phyloP scores from a whole-genome alignment of 2,888 invertebrate genomes.

The Horisme vitalbata region DNA sequence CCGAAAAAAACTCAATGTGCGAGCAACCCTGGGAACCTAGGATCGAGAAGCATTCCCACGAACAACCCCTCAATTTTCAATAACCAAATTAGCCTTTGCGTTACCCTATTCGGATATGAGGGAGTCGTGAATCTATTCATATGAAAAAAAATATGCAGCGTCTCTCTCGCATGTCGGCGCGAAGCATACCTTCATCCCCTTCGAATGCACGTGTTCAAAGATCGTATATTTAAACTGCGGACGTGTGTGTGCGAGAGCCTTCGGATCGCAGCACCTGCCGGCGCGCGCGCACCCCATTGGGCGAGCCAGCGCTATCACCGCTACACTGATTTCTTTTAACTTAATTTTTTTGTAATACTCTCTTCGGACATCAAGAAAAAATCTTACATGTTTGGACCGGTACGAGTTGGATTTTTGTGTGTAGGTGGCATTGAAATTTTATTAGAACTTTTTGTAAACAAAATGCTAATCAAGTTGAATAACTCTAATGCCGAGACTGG shows the following conservation, averaged over 20 bases:
- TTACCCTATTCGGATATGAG: slow-evolving; percentile 83
- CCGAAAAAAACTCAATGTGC: slow-evolving; percentile 81
- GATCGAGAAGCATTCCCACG: slow-evolving; percentile 86
- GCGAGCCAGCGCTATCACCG: slow-evolving; percentile 71
- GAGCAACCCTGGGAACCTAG: slow-evolving; percentile 86
- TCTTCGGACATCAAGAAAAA: slow-evolving; percentile 78
- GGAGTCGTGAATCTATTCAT: slow-evolving; percentile 82
- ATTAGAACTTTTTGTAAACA: slow-evolving; percentile 70
- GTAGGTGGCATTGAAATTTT: slow-evolving; percentile 77
- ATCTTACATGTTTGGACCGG: slow-evolving; percentile 78
- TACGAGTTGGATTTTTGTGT: slow-evolving; percentile 72
- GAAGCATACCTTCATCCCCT: slow-evolving; percentile 69
- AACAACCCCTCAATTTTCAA: slow-evolving; percentile 84
- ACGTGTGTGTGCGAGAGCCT: slow-evolving; percentile 69
- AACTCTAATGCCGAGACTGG: slow-evolving; percentile 48
- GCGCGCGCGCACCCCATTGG: slow-evolving; percentile 77
- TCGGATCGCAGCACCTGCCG: slow-evolving; percentile 74
- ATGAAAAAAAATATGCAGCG: slow-evolving; percentile 71
- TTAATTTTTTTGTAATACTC: slow-evolving; percentile 74
- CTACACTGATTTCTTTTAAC: slow-evolving; percentile 82
- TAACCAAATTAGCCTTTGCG: slow-evolving; percentile 84
- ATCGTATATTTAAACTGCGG: slow-evolving; percentile 69
- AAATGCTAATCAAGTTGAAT: slow-evolving; percentile 68
- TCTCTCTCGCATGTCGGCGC: slow-evolving; percentile 53
- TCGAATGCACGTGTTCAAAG: slow-evolving; percentile 83